Evolutionary conservation across 2,797 vertebrate species (phyloP), one percentile per base, ranked within the genome.

Genomic region (Pitangus sulphuratus): DNA sequence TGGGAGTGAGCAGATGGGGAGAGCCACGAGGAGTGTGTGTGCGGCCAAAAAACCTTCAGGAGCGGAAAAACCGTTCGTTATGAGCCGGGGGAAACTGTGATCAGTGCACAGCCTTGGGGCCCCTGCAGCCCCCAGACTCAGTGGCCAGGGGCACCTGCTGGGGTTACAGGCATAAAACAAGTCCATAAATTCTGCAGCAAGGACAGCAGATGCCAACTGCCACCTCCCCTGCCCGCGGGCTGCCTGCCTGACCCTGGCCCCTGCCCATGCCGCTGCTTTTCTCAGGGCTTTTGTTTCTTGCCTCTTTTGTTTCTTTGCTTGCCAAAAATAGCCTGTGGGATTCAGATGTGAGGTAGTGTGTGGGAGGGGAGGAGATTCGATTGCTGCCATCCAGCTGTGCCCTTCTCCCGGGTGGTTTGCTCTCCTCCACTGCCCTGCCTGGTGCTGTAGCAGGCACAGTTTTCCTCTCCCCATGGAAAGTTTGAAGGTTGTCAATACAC

Each of bases 401-500:
- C 89, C 77, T 78, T 94, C 54, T 93, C 81, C 84, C 0, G 2
- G 17, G 45, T 1, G 0, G 25, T 74, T 89, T 83, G 51, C 57
- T 83, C 61, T 79, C 50, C 61, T 82, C 57, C 88, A 48, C 3
- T 3, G 72, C 47, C 68, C 60, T 84, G 70, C 70, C 53, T 15
- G 7, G 10, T 53, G 66, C 70, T 0, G 0, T 3, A 22, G 56
- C 8, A 0, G 56, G 51, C 2, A 7, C 50, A 53, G 5, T 37
- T 84, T 84, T 89, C 80, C 86, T 88, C 42, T 90, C 45, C 25
- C 25, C 47, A 5, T 75, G 94, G 89, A 90, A 96, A 94, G 50
- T 82, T 71, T 84, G 85, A 89, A 92, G 60, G 54, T 54, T 1
- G 0, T 57, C n/a, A 68, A 76, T 61, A 54, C 39, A 64, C 7